Conservation (phyloP, 2,797 vertebrate species). For the Apodemus agrarius region DNA sequence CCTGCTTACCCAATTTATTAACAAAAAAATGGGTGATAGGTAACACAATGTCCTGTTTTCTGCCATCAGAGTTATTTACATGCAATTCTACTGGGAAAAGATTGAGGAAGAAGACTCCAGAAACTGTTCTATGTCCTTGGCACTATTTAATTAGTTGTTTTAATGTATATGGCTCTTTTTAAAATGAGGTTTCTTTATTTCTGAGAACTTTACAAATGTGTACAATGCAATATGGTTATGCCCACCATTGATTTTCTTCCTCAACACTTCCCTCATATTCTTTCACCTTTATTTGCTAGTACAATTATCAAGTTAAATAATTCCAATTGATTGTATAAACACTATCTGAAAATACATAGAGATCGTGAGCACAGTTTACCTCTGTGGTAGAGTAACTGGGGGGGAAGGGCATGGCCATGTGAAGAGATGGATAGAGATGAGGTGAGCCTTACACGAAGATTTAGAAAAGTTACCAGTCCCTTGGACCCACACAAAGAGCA, state of each 20-base stretch:
- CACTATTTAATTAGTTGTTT: background rate
- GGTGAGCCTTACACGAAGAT: background rate
- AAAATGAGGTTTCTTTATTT: background rate
- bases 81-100: background rate
- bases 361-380: background rate
- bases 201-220: background rate
- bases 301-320: background rate
- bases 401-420: background rate
- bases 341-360: background rate
- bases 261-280: background rate
- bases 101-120: background rate
- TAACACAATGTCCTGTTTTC: background rate
- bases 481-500: background rate
- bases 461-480: background rate
- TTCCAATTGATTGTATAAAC: slow-evolving; percentile 50
- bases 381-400: background rate
- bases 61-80: background rate
- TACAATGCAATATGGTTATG: background rate
- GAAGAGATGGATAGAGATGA: background rate
- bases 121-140: background rate
- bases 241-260: background rate
- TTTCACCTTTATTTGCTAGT: background rate
- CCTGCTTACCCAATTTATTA: background rate
- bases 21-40: background rate
- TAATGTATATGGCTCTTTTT: background rate